These are phyloP conservation scores for Paguma larvata DNA, from an alignment of 2,797 vertebrate species.

Conservation along the genomic window DNA sequence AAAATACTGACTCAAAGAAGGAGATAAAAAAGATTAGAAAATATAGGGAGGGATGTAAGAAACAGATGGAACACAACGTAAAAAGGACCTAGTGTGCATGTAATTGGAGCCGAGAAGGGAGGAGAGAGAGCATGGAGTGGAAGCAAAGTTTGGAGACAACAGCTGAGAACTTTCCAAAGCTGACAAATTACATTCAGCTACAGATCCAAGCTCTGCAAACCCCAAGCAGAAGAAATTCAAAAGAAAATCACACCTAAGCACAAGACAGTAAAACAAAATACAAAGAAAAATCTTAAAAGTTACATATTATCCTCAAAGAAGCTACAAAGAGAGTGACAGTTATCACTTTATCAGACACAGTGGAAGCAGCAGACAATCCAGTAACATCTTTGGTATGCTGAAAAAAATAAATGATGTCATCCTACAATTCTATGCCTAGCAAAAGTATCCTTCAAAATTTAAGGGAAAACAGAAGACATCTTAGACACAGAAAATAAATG, in stretches of 20 bases:
- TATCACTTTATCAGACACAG: background rate
- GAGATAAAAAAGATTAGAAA: background rate
- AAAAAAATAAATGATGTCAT: background rate
- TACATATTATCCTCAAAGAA: background rate
- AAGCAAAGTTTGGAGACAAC: background rate
- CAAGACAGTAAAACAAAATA: background rate
- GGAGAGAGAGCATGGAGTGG: background rate
- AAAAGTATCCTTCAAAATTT: background rate
- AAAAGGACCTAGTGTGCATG: background rate
- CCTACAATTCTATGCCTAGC: background rate
- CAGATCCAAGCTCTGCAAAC: background rate
- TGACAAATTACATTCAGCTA: background rate
- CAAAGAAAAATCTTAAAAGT: background rate
- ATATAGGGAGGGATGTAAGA: background rate
- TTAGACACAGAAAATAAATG: background rate
- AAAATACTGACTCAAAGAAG: background rate
- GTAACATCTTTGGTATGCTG: background rate
- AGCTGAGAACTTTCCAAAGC: background rate
- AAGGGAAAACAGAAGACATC: background rate
- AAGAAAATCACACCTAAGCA: background rate
- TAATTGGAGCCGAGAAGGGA: background rate
- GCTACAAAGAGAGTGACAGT: background rate
- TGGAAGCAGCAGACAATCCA: background rate
- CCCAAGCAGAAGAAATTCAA: background rate
- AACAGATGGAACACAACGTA: background rate